A percentile compares a stretch with the other conserved stretches of the same genome.
These are phyloP conservation scores for Netelia fuscicornis DNA, from an alignment of 2,888 invertebrate species.

Conservation along the genomic window DNA sequence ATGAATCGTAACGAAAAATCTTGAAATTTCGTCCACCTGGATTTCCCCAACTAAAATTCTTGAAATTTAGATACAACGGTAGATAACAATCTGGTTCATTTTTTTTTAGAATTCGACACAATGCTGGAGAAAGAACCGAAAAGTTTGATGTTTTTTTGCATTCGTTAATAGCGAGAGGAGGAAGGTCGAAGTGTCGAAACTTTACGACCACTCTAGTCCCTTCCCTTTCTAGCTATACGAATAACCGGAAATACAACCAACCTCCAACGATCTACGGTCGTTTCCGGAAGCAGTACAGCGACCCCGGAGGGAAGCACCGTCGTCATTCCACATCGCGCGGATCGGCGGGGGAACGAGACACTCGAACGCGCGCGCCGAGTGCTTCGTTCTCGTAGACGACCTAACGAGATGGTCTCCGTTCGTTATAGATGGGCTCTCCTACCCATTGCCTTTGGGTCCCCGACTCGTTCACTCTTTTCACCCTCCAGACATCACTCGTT, in stretches of 20 bases:
- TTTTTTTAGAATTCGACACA: too few relatives aligned
- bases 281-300: conserved; percentile 34
- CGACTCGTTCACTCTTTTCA: conserved; percentile 4
- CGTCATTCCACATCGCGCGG: conserved; percentile 28
- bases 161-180: too few relatives aligned
- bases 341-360: conserved; percentile 66
- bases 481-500: background rate
- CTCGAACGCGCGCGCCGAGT: conserved; percentile 75
- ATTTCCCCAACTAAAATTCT: too few relatives aligned
- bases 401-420: conserved; percentile 76
- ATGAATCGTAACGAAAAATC: too few relatives aligned
- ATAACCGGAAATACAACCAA: conserved; percentile 14
- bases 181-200: too few relatives aligned
- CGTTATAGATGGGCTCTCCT: conserved; percentile 65
- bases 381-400: conserved; percentile 74
- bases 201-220: too few relatives aligned
- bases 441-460: conserved; percentile 27
- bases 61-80: too few relatives aligned
- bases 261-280: conserved; percentile 46
- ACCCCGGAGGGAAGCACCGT: conserved; percentile 36
- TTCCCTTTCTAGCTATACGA: background rate
- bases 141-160: too few relatives aligned
- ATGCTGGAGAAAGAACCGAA: too few relatives aligned
- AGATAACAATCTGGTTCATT: too few relatives aligned
- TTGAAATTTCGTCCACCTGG: too few relatives aligned